Evolutionary conservation across 2,797 vertebrate genomes (phyloP).

Genomic region (Ptychobarbus kaznakovi): DNA sequence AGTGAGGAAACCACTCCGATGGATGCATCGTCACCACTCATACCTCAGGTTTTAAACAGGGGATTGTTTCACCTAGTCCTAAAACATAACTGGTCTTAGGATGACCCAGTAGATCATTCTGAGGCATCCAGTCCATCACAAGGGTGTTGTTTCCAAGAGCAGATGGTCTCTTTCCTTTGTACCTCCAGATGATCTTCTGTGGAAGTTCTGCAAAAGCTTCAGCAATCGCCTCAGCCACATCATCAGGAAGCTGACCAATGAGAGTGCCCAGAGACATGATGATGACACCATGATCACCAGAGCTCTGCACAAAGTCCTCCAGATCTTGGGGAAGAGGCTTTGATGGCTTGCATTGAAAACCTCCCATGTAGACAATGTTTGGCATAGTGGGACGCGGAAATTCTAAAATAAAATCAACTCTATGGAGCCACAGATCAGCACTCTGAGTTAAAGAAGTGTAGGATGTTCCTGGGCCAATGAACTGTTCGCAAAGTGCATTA

Average conservation of each 20-base stretch:
- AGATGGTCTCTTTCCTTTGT: slow-evolving; percentile 59
- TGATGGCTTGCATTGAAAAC: slow-evolving; percentile 66
- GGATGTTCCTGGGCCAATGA: slow-evolving; percentile 20
- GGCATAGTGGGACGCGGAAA: slow-evolving; percentile 70
- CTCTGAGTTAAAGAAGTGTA: slow-evolving; percentile 27
- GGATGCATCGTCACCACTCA: too few species aligned
- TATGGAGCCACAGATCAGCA: slow-evolving; percentile 64
- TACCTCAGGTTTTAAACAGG: too few species aligned
- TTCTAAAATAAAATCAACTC: slow-evolving; percentile 66
- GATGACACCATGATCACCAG: slow-evolving; percentile 67
- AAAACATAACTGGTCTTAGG: slow-evolving; percentile 51
- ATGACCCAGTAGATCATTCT: slow-evolving; percentile 67
- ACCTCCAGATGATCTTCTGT: slow-evolving; percentile 64
- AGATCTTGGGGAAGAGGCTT: slow-evolving; percentile 65
- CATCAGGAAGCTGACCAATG: slow-evolving; percentile 50
- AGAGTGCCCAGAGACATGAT: slow-evolving; percentile 69
- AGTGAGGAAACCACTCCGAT: too few species aligned
- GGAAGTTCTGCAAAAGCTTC: slow-evolving; percentile 63
- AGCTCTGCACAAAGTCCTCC: slow-evolving; percentile 67
- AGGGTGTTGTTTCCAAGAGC: slow-evolving; percentile 64
- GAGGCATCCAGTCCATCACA: slow-evolving; percentile 66
- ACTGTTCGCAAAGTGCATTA: slow-evolving; percentile 6
- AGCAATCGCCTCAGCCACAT: slow-evolving; percentile 58
- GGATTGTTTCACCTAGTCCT: too few species aligned
- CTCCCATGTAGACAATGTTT: slow-evolving; percentile 67